A percentile compares a stretch with the other conserved stretches of the same genome.
Evolutionary conservation across 2,888 invertebrate species (phyloP).

Genomic region (Didymodactylos carnosus): DNA sequence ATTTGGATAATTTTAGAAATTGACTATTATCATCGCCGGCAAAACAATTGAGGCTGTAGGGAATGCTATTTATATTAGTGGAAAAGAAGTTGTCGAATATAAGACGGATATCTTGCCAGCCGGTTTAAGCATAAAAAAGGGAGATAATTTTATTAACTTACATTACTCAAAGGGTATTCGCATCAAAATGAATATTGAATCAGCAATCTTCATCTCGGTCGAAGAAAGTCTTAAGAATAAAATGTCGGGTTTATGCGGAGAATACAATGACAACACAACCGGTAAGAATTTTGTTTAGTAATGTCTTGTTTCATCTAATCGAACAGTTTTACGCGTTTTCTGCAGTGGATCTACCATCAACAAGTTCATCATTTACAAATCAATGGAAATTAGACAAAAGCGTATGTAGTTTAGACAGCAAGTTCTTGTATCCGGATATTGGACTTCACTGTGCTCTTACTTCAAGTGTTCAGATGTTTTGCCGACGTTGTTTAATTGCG

Average conservation of each 20-base stretch:
- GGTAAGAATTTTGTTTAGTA: background rate
- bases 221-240: background rate
- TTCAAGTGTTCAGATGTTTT: slow-evolving; percentile 8
- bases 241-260: slow-evolving; percentile 10
- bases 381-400: slow-evolving; percentile 3
- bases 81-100: too few species aligned
- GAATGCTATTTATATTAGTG: background rate
- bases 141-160: background rate
- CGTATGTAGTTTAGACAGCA: background rate
- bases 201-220: background rate
- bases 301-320: background rate
- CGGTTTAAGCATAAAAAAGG: background rate
- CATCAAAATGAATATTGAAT: background rate
- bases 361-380: too few species aligned
- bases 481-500: slow-evolving; percentile 9
- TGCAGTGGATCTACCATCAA: too few species aligned
- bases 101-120: background rate
- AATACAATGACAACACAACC: slow-evolving; percentile 3
- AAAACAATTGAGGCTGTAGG: background rate
- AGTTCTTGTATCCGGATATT: too few species aligned
- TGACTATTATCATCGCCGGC: background rate
- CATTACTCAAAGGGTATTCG: slow-evolving; percentile 6
- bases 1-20: background rate
- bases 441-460: background rate
- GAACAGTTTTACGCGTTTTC: slow-evolving; percentile 1